Evolutionary conservation across 2,888 invertebrate species (phyloP).

Genomic region (Acronicta leporina): DNA sequence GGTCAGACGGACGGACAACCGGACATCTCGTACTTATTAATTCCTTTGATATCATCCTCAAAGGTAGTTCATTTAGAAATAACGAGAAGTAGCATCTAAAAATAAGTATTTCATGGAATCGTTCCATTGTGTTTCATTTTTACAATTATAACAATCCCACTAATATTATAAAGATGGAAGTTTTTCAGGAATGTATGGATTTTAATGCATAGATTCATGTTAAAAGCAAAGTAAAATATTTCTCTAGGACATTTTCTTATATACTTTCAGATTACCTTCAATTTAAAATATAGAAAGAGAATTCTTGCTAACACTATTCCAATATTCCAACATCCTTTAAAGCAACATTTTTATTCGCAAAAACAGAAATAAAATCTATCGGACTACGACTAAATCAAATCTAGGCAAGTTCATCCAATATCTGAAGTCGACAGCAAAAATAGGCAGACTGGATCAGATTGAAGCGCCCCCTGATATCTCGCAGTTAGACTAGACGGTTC

Average conservation of each 20-base stretch:
- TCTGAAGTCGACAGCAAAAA: conserved; percentile 39
- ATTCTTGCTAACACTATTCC: too few species aligned
- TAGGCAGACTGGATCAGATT: conserved; percentile 25
- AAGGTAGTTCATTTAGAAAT: conserved; percentile 29
- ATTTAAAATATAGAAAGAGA: too few species aligned
- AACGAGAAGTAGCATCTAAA: conserved; percentile 9
- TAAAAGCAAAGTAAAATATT: too few species aligned
- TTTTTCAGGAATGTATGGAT: too few species aligned
- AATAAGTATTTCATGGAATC: neutral
- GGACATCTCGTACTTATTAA: conserved; percentile 22
- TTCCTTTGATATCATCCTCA: conserved; percentile 39
- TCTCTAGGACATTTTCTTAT: too few species aligned
- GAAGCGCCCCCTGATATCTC: conserved; percentile 14
- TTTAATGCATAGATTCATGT: too few species aligned
- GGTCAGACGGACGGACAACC: conserved; percentile 27
- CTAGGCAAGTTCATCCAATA: conserved; percentile 28
- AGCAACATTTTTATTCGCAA: conserved; percentile 6
- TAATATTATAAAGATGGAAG: too few species aligned
- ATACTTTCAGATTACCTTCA: too few species aligned
- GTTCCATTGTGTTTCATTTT: neutral
- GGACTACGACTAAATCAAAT: conserved; percentile 38
- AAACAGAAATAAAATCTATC: conserved; percentile 29
- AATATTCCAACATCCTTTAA: too few species aligned
- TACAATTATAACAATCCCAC: too few species aligned
- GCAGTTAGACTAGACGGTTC: conserved; percentile 15